Evolutionary conservation across 2,797 vertebrate species (phyloP).

Genomic region (Meriones psammophilus): DNA sequence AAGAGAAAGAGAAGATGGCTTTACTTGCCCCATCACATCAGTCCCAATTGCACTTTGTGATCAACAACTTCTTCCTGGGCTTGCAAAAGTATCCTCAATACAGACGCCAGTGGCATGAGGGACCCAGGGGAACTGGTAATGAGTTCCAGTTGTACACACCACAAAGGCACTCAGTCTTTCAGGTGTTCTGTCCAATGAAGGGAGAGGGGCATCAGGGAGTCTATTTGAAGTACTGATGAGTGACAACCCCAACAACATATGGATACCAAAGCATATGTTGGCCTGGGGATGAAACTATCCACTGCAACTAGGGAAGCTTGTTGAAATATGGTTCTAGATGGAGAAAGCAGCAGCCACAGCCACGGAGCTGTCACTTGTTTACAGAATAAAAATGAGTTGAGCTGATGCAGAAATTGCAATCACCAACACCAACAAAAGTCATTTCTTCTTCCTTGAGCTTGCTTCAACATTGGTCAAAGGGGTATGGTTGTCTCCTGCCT

Average conservation of each 20-base stretch:
- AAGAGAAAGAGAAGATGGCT: conserved; percentile 47
- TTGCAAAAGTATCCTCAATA: conserved; percentile 17
- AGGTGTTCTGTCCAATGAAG: background rate
- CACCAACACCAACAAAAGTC: background rate
- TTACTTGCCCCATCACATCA: conserved; percentile 42
- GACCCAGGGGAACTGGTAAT: background rate
- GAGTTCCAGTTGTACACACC: background rate
- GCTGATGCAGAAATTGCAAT: background rate
- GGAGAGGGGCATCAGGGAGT: background rate
- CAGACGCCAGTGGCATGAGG: conserved; percentile 1
- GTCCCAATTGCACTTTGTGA: background rate
- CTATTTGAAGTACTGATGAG: background rate
- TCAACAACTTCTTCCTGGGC: conserved; percentile 10
- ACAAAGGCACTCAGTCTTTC: background rate
- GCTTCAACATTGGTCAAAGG: background rate
- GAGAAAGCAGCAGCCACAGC: background rate
- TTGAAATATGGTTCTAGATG: background rate
- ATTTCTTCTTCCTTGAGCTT: background rate
- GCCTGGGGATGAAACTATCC: background rate
- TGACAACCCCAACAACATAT: background rate
- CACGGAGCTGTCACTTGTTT: background rate
- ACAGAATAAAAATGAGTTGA: background rate
- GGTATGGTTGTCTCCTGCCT: background rate
- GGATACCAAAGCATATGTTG: background rate
- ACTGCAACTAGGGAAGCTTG: background rate